Base-by-base conservation (phyloP, 2,113 vertebrate species). In the Proterorhinus semilunaris region DNA sequence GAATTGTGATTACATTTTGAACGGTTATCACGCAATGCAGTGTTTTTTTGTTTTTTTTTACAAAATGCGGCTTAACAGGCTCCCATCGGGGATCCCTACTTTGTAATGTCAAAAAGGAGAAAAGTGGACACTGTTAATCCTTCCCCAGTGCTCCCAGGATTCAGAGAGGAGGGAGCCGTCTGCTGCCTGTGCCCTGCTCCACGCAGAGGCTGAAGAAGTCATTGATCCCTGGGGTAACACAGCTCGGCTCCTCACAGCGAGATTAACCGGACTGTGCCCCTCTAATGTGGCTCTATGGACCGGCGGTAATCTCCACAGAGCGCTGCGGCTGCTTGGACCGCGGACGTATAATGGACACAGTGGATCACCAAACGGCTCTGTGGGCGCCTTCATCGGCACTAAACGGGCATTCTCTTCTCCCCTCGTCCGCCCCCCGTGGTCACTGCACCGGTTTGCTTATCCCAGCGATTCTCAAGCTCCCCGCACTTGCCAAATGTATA, bases 211-310 rank as follows among this genome's bases (percentile, higher is more conserved):
- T 42, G 21, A 10, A 58, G 27, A 42, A 42, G 55, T 58, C 27
- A 58, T 58, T 21, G 27, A 7, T 42, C 55, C 55, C 55, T 42
- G 21, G 12, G 27, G 55, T 12, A 7, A 12, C 27, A 12, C 21
- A 7, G 27, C 55, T 13, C 55, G 12, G 10, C 5, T 58, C 55
- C 10, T 27, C 53, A 55, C 52, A 3, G 17, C 42, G 10, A 58
- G 27, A 58, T 58, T 7, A 58, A 58, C 55, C 13, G 55, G 55
- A 58, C 55, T 58, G 55, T 13, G 27, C 55, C 11, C 10, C 55
- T 58, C 27, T 58, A 58, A 58, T 58, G 55, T 42, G 55, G 27
- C 55, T 42, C 55, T 55, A 16, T 10, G 53, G 53, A 55, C 9
- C 53, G 17, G 53, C 53, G 21, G 17, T 55, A 55, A 55, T 55